These are phyloP conservation scores for Cavia aperea DNA, from an alignment of 2,113 vertebrate genomes.

Conservation along the genomic window DNA sequence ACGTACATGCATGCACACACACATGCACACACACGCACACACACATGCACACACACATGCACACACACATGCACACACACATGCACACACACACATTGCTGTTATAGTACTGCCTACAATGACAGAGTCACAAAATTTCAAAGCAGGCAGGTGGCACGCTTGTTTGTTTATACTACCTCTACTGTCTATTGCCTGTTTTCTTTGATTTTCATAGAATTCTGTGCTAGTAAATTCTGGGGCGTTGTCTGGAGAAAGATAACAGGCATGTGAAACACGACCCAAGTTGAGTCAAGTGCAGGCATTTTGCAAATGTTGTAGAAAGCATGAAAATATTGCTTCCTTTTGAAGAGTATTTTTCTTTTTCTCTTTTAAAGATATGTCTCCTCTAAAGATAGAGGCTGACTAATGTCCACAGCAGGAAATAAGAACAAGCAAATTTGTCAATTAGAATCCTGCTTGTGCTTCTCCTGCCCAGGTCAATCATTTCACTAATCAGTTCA, in stretches of 20 bases:
- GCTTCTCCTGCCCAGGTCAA: slow-evolving; percentile 46
- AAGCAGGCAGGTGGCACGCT: background rate
- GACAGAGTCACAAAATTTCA: background rate
- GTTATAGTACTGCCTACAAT: background rate
- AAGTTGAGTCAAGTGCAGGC: background rate
- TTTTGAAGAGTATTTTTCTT: slow-evolving; percentile 27
- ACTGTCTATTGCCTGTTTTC: background rate
- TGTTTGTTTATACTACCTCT: background rate
- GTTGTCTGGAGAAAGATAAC: background rate
- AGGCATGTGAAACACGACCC: background rate
- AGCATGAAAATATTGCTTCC: slow-evolving; percentile 36
- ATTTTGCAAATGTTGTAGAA: slow-evolving; percentile 44
- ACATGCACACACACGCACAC: too few species aligned
- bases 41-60: too few species aligned
- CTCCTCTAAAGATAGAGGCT: slow-evolving; percentile 58
- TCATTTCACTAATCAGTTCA: slow-evolving; percentile 60
- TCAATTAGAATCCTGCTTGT: slow-evolving; percentile 53
- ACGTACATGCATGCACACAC: too few species aligned
- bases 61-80: too few species aligned
- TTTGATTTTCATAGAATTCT: slow-evolving; percentile 47
- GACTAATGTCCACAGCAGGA: slow-evolving; percentile 59
- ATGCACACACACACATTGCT: too few species aligned
- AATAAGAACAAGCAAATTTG: slow-evolving; percentile 54
- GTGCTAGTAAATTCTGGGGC: background rate
- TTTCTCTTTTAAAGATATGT: slow-evolving; percentile 10